A percentile compares a stretch with the other conserved stretches of the same genome.
Evolutionary conservation across 2,113 vertebrate species (phyloP).

Genomic region (Struthio camelus): DNA sequence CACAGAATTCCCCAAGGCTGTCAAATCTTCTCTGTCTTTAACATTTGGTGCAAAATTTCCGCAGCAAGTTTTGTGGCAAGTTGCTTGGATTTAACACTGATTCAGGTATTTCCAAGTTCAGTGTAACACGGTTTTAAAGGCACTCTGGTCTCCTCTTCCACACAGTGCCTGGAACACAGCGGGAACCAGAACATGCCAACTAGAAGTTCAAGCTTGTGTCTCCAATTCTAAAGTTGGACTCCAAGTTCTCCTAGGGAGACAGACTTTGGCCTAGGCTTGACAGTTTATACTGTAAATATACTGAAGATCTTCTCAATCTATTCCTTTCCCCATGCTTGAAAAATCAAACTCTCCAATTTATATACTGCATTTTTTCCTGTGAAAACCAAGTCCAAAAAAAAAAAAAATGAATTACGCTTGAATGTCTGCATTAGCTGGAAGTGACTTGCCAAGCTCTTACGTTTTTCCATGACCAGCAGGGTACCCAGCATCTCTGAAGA

Average conservation of each 20-base stretch:
- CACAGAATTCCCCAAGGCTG: fast-evolving
- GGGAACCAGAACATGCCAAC: background rate
- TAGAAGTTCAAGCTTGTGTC: background rate
- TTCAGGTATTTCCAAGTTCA: background rate
- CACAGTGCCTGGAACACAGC: background rate
- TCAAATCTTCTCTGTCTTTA: background rate
- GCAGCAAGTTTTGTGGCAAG: background rate
- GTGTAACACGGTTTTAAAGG: background rate
- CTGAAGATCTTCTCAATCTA: background rate
- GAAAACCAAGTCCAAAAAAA: background rate
- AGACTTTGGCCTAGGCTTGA: background rate
- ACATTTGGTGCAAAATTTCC: background rate
- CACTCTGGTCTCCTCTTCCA: background rate
- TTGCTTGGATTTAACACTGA: background rate
- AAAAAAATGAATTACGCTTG: too few species aligned
- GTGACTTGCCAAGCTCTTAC: background rate
- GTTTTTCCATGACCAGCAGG: background rate
- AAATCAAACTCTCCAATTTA: background rate
- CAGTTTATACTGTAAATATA: background rate
- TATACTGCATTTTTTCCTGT: background rate
- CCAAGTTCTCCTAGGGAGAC: background rate
- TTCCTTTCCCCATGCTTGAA: background rate
- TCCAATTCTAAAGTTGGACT: background rate
- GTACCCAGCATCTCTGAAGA: background rate
- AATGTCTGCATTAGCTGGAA: background rate